Evolutionary conservation across 1,140 invertebrate genomes (phyloP), one percentile per base, ranked within the genome.

Genomic region (Pararge aegeria): DNA sequence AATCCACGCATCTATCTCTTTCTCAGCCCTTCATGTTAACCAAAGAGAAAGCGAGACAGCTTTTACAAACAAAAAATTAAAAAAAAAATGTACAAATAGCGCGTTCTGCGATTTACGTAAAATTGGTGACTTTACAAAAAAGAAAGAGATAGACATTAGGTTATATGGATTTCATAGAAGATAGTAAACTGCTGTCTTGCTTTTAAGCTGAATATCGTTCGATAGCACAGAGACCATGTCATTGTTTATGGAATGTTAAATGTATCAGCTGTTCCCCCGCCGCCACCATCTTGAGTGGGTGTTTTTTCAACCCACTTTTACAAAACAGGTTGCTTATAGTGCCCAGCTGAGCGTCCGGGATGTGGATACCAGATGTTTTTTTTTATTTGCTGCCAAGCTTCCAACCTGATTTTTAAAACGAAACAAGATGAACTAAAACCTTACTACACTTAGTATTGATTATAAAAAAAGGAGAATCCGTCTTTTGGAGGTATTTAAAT

Each of bases 341-440:
- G 46, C 21, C 10, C 56, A 59, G 56, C 56, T 59, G 38, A 52
- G 56, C 49, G 37, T 59, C 48, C 56, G 48, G 58, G 52, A 61
- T 46, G 20, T 37, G 24, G 44, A 34, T n/a, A n/a, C n/a, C n/a
- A n/a, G n/a, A n/a, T n/a, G n/a, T 49, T 49, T 51, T 54, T 40
- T 18, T 40, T 40, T 16, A 4, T 40, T 40, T 2, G 0, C 42
- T 20, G 7, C 4, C 42, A 46, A 46, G 0, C 42, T 20, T 20
- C 4, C 42, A 46, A 46, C 42, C 42, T 46, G 42, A 46, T 46
- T 46, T 12, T 3, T 10, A 24, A 24, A 24, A 24, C 2, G 24
- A 24, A 24, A 7, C 24, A 24, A 24, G 24, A 24, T 24, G 24
- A 24, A 7, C 24, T n/a, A n/a, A n/a, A n/a, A n/a, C n/a, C n/a